A percentile compares a stretch with the other conserved stretches of the same genome.
These are phyloP conservation scores for Alligator sinensis DNA, from an alignment of 2,113 vertebrate genomes.

Conservation along the genomic window DNA sequence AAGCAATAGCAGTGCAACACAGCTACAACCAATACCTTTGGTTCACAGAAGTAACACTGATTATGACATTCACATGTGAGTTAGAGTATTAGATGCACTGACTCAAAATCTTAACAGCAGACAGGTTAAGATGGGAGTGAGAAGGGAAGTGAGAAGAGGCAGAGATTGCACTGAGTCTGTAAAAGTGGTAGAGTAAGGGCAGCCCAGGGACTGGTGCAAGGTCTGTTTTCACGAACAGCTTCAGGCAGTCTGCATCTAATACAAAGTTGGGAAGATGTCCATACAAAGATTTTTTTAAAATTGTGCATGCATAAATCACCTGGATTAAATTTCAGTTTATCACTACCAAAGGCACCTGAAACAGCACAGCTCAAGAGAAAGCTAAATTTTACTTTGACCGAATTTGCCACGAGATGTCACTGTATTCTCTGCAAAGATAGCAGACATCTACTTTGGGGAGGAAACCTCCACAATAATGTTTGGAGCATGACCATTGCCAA, in stretches of 20 bases:
- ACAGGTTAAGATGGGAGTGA: background rate
- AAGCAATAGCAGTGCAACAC: background rate
- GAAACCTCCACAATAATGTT: background rate
- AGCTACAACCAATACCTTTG: background rate
- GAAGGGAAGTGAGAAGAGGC: background rate
- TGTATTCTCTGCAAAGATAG: slow-evolving; percentile 2
- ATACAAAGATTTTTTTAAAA: background rate
- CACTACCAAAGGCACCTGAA: background rate
- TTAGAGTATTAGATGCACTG: background rate
- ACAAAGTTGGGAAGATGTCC: background rate
- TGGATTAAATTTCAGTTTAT: background rate
- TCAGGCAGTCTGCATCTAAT: background rate
- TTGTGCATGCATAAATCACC: background rate
- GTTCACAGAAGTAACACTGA: background rate
- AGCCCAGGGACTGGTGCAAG: background rate
- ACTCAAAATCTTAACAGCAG: background rate
- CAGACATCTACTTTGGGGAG: background rate
- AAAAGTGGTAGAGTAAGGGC: background rate
- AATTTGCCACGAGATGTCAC: slow-evolving; percentile 57
- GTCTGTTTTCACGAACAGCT: background rate
- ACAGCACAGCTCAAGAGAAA: background rate
- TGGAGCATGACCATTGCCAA: background rate
- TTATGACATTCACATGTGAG: background rate
- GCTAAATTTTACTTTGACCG: background rate
- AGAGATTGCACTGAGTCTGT: background rate